Evolutionary conservation across 2,888 invertebrate genomes (phyloP).

Genomic region (Mechanitis messenoides): DNA sequence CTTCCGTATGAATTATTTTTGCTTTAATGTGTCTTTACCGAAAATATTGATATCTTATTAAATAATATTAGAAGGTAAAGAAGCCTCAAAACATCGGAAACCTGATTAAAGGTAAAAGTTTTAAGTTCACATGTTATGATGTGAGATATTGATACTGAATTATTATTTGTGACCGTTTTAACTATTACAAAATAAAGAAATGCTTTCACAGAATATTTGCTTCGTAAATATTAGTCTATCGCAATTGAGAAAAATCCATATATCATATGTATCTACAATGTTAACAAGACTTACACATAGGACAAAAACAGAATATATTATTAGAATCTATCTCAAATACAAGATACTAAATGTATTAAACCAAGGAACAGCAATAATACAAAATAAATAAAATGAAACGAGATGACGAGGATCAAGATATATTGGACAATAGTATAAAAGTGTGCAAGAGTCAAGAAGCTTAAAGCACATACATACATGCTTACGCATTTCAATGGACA

Average conservation of each 20-base stretch:
- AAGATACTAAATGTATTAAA: background rate
- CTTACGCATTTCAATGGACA: slow-evolving; percentile 26
- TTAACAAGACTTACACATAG: no score
- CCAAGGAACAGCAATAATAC: slow-evolving; percentile 17
- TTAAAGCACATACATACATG: slow-evolving; percentile 10
- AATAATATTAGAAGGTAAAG: background rate
- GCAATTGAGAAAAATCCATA: no score
- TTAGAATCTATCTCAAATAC: background rate
- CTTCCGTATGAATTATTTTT: background rate
- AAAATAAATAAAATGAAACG: slow-evolving; percentile 45
- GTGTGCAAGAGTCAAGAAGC: slow-evolving; percentile 21
- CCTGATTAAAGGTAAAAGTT: background rate
- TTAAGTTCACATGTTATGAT: background rate
- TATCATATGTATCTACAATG: no score
- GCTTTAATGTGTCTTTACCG: background rate
- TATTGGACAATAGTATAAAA: slow-evolving; percentile 16
- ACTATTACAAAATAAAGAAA: no score
- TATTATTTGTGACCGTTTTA: background rate
- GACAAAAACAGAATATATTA: no score
- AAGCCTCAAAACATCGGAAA: background rate
- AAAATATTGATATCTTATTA: background rate
- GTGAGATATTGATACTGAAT: background rate
- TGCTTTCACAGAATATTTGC: no score
- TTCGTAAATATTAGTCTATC: no score
- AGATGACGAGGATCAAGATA: slow-evolving; percentile 40